Evolutionary conservation across 2,113 vertebrate species (phyloP).

Genomic region (Pelodiscus sinensis): DNA sequence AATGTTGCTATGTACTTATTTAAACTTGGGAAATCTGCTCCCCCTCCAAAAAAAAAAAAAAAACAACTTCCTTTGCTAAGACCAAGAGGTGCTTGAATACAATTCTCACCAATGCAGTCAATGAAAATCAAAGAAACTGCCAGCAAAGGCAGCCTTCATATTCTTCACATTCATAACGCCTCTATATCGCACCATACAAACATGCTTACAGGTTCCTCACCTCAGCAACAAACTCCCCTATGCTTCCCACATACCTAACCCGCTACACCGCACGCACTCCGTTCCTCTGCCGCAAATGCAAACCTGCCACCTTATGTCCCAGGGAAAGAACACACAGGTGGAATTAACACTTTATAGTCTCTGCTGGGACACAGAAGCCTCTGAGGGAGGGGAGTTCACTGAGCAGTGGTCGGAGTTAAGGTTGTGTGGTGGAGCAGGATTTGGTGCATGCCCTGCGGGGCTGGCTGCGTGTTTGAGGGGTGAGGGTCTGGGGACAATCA

Average conservation of each 20-base stretch:
- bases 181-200: not conserved
- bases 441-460: not conserved
- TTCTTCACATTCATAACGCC: not conserved
- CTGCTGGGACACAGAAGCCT: not conserved
- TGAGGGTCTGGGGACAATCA: not conserved
- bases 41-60: not conserved
- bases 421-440: fast-evolving
- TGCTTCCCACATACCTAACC: not conserved
- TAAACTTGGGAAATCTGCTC: not conserved
- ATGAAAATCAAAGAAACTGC: constrained; percentile 1
- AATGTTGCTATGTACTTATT: not conserved
- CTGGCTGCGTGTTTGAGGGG: not conserved
- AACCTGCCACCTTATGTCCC: not conserved
- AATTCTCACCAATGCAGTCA: not conserved
- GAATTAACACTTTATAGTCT: not conserved
- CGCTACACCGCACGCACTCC: not conserved
- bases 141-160: not conserved
- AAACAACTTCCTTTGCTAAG: not conserved
- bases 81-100: not conserved
- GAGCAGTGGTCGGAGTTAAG: not conserved
- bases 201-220: not conserved
- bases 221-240: not conserved
- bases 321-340: fast-evolving
- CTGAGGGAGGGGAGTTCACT: too few relatives aligned
- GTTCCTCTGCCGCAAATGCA: not conserved